phyloP scores from a whole-genome alignment of 2,888 invertebrate species.

The Syrphus vitripennis region DNA sequence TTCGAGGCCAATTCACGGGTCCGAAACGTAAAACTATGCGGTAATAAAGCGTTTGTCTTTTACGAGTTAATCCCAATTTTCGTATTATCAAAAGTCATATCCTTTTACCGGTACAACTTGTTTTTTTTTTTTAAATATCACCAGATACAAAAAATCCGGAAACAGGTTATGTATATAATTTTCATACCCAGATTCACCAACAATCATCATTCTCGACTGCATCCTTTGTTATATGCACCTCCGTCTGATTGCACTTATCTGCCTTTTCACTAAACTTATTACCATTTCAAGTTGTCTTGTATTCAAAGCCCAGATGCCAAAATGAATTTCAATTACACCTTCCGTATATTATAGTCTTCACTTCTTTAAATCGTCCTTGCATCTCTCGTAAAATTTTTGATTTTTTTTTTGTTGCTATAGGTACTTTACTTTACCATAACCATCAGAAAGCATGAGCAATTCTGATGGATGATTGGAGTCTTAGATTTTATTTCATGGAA shows the following conservation, averaged over 20 bases:
- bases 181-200: not conserved
- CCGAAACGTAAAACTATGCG: too few relatives aligned
- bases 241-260: constrained; percentile 61
- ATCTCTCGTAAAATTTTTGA: not conserved
- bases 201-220: constrained; percentile 44
- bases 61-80: not conserved
- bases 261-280: constrained; percentile 62
- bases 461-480: constrained; percentile 23
- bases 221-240: constrained; percentile 54
- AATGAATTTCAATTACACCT: constrained; percentile 68
- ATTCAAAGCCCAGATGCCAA: constrained; percentile 57
- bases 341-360: not conserved
- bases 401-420: not conserved
- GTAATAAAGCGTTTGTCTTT: not conserved
- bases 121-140: not conserved
- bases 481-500: constrained; percentile 46
- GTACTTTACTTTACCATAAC: constrained; percentile 5
- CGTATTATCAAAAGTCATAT: not conserved
- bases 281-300: constrained; percentile 62
- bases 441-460: not conserved
- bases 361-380: not conserved
- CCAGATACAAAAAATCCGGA: not conserved
- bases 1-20: too few relatives aligned
- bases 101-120: not conserved
- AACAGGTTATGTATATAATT: not conserved